phyloP scores from a whole-genome alignment of 2,113 vertebrate species.

The Machaerirhynchus nigripectus region DNA sequence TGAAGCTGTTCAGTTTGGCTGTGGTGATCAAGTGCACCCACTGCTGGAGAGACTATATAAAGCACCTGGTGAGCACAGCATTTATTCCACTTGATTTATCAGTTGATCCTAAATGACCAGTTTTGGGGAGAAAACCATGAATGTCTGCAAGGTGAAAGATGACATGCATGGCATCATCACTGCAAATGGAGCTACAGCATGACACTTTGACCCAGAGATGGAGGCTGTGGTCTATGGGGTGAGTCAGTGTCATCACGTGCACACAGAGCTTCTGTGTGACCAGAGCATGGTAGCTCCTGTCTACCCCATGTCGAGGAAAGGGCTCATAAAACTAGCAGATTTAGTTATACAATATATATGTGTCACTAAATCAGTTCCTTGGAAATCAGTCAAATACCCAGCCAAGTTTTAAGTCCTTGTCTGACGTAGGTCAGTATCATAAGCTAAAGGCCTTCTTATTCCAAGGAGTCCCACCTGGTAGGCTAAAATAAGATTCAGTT shows the following conservation, averaged over 20 bases:
- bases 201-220: not conserved
- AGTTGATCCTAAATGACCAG: not conserved
- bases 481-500: not conserved
- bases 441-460: not conserved
- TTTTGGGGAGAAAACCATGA: not conserved
- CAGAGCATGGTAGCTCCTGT: not conserved
- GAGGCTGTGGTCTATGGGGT: not conserved
- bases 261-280: not conserved
- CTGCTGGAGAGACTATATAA: not conserved
- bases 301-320: not conserved
- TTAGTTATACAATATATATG: not conserved
- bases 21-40: not conserved
- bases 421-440: not conserved
- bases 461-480: not conserved
- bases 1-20: not conserved
- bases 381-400: not conserved
- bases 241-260: not conserved
- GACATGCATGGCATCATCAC: not conserved
- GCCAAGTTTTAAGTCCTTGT: not conserved
- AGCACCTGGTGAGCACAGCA: not conserved
- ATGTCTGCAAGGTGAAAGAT: fast-evolving
- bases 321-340: not conserved
- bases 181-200: not conserved
- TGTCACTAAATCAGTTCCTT: not conserved
- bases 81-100: not conserved